phyloP scores from a whole-genome alignment of 2,888 invertebrate genomes.

The Automeris io region DNA sequence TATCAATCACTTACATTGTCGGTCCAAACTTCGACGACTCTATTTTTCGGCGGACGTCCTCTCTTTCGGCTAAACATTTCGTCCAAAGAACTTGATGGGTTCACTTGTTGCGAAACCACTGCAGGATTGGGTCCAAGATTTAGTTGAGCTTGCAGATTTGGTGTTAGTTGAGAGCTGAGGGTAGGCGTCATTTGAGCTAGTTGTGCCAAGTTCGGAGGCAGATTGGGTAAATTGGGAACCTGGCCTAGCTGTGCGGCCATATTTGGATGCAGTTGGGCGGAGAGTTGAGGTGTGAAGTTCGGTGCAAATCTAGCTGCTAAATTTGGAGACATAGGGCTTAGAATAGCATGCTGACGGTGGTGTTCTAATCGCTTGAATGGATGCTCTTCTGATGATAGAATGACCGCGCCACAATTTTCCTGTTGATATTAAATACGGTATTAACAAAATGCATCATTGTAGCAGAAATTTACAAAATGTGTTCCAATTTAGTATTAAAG shows the following conservation, averaged over 20 bases:
- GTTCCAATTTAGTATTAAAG: no score
- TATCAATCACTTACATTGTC: constrained; percentile 81
- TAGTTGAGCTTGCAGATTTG: constrained; percentile 63
- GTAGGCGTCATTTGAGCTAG: constrained; percentile 69
- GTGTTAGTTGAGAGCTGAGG: constrained; percentile 55
- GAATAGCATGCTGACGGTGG: constrained; percentile 89
- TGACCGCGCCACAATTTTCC: constrained; percentile 89
- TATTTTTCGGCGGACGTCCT: constrained; percentile 97
- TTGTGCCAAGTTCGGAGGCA: constrained; percentile 66
- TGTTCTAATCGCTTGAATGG: constrained; percentile 90
- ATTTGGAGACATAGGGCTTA: constrained; percentile 78
- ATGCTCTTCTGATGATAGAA: constrained; percentile 84
- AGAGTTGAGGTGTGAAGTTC: constrained; percentile 68
- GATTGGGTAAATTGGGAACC: constrained; percentile 50
- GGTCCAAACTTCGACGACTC: constrained; percentile 94
- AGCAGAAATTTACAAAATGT: no score
- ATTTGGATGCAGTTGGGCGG: constrained; percentile 68
- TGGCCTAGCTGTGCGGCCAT: constrained; percentile 70
- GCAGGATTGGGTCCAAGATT: constrained; percentile 56
- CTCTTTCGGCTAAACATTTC: constrained; percentile 95
- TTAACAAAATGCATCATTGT: no score
- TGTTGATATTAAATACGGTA: constrained; percentile 36
- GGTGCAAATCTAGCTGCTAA: constrained; percentile 77
- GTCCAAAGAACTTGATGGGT: constrained; percentile 85
- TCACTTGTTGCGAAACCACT: constrained; percentile 56